A percentile compares a stretch with the other conserved stretches of the same genome.
These are phyloP conservation scores for Simalia tracyae DNA, from an alignment of 2,797 vertebrate species.

Conservation along the genomic window DNA sequence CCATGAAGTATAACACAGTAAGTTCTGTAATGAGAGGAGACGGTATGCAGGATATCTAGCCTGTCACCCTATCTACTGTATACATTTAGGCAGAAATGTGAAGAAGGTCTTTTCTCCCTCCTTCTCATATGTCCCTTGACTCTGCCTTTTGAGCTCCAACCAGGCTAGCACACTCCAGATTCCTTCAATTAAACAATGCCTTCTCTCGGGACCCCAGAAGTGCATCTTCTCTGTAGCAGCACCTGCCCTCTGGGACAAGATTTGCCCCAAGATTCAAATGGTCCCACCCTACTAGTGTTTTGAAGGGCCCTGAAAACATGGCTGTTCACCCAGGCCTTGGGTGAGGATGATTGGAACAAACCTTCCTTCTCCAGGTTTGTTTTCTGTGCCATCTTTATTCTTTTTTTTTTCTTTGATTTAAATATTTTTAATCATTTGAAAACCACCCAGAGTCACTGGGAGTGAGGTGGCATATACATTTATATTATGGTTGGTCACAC, in stretches of 20 bases:
- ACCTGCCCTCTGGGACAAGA: neutral
- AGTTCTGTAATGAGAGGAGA: neutral
- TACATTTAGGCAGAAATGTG: neutral
- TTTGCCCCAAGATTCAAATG: neutral
- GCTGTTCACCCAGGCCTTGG: neutral
- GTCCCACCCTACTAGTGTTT: neutral
- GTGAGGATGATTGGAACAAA: neutral
- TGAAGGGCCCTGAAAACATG: neutral
- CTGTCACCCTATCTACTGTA: neutral
- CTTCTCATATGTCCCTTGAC: neutral
- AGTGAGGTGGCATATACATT: neutral
- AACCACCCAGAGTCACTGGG: neutral
- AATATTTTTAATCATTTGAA: neutral
- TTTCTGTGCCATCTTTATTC: neutral
- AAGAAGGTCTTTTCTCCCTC: neutral
- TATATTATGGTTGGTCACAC: neutral
- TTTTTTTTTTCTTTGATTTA: neutral
- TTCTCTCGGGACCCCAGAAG: neutral
- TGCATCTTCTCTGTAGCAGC: neutral
- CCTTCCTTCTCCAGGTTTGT: neutral
- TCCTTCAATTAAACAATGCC: neutral
- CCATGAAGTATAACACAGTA: neutral
- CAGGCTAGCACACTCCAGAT: neutral
- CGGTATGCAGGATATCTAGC: neutral
- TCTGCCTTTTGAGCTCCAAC: neutral